Base-by-base conservation (phyloP, 2,113 vertebrate species). In the Eupsittula cactorum region DNA sequence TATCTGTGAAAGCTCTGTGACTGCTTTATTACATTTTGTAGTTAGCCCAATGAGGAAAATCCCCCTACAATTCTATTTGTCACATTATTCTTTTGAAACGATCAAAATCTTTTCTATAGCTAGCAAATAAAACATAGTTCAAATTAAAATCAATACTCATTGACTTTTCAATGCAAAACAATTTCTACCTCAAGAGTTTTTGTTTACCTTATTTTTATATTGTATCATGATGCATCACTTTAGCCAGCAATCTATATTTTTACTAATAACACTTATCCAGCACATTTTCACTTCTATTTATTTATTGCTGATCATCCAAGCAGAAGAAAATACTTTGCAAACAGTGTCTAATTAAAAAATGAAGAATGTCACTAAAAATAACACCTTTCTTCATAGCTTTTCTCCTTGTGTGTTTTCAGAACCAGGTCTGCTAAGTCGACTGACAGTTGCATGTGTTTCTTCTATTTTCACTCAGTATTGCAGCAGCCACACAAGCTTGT, bases 141-240 rank as follows among this genome's bases (percentile, higher is more conserved):
- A 93, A 88, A 92, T 71, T 53, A 88, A 94, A 93, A 95, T 97
- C 93, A 95, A 96, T 97, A 57, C 11, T 74, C 67, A 90, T 96
- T 95, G 93, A 82, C 79, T 96, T 97, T 93, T 82, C 57, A 77
- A 84, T 85, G 77, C 74, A 92, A 93, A 96, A 50, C 41, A 35
- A 25, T 91, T 94, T 96, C 79, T 90, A 64, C 41, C 60, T 96
- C 59, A 82, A 70, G 62, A 82, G 29, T 53, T 87, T 79, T 88
- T n/a, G 44, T 88, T 92, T 88, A 82, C 65, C 53, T 78, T 84
- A 31, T 55, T 71, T 92, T 77, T 92, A 16, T 81, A 53, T 74
- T 79, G 16, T 55, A 81, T 83, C 95, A 57, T 70, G 75, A 87
- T 87, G 18, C 49, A 89, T 74, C 89, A 87, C 17, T 85, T 96